Conservation (phyloP, 2,888 invertebrate genomes). For the Steinernema carpocapsae region DNA sequence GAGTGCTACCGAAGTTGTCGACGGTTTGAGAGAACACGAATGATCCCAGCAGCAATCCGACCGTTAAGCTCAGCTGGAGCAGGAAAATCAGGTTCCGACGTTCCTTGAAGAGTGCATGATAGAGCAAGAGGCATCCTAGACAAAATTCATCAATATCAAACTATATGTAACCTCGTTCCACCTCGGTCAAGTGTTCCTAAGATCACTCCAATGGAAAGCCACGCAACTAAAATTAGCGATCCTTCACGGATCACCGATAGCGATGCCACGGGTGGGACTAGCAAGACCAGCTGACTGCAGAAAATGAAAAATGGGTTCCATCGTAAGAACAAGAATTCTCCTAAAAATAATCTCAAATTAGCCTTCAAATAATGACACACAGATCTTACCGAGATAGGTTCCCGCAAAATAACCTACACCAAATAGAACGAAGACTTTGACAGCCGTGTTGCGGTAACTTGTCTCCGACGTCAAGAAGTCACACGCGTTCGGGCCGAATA, state of each 20-base stretch:
- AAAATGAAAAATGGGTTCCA: slow-evolving; percentile 11
- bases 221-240: not conserved
- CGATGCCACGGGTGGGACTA: not conserved
- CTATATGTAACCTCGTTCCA: not conserved
- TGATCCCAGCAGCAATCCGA: not conserved
- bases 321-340: not conserved
- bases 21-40: not conserved
- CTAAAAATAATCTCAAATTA: not conserved
- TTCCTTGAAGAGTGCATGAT: slow-evolving; percentile 14
- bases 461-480: not conserved
- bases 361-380: too few relatives aligned
- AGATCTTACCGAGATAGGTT: not conserved
- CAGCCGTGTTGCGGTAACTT: not conserved
- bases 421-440: not conserved
- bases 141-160: not conserved
- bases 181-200: slow-evolving; percentile 10
- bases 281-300: not conserved
- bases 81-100: not conserved
- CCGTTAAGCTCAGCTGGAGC: not conserved
- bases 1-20: not conserved
- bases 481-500: slow-evolving; percentile 11
- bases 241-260: not conserved
- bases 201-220: not conserved
- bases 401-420: not conserved
- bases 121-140: not conserved